Evolutionary conservation across 1,140 invertebrate species (phyloP), one percentile per base, ranked within the genome.

Genomic region (Drosophila guanche): DNA sequence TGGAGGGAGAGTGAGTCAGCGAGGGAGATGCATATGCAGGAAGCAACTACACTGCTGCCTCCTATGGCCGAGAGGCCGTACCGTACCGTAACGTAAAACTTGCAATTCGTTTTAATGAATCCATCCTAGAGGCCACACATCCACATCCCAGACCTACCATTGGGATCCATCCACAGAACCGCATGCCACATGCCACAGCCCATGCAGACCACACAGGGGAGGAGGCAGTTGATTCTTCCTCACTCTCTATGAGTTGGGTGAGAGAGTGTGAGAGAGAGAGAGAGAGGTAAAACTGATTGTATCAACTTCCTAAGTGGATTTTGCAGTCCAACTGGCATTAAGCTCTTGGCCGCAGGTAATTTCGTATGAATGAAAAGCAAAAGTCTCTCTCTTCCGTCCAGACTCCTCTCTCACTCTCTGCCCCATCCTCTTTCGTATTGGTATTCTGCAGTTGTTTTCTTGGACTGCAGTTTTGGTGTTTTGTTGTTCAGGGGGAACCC

Each of bases 221-320:
- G 8, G 33, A 3, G 10, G 27, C 27, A 29, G 6, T n/a, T n/a
- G n/a, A 29, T 25, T 51, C 51, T 56, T 61, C 33, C 33, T 12
- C 33, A 0, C 33, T 12, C 33, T 12, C 33, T 37, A 2, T 12
- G 33, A 4, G 3, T 4, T 12, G 8, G 29, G 29, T 10, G 29
- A 10, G 29, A 5, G 27, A 27, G 27, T 1, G 6, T 2, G 27
- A 27, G 27, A 29, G 27, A 7, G 27, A 27, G 27, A 33, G 29
- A 37, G 79, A 79, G 80, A 79, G 76, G 61, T 10, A 37, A 4
- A 86, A 77, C 83, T 88, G 83, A 88, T 88, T 88, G 78, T 88
- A 88, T 88, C 83, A 88, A 88, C 83, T 88, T 88, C 84, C 83
- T 88, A 88, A 88, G 83, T 83, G 83, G 83, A 88, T 88, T 88